Evolutionary conservation across 2,888 invertebrate genomes (phyloP).

Genomic region (Aelia acuminata): DNA sequence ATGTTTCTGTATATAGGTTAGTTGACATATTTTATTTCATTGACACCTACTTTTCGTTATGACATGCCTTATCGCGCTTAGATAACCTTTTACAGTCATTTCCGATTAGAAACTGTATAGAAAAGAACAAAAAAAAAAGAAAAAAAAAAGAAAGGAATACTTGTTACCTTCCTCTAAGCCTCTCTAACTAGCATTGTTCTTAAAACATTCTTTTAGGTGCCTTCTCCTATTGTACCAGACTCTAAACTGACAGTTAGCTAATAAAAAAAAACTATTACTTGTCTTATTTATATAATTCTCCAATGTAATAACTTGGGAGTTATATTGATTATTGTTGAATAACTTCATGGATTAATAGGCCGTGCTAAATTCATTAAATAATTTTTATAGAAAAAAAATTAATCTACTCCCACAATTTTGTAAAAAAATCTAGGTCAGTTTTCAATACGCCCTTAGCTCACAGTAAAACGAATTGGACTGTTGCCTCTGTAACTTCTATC

Average conservation of each 20-base stretch:
- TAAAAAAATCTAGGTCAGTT: too few species aligned
- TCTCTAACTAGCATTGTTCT: background rate
- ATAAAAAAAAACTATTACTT: background rate
- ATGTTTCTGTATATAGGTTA: background rate
- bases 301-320: background rate
- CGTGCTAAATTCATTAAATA: too few species aligned
- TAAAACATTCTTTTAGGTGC: background rate
- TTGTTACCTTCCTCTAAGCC: background rate
- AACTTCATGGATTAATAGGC: too few species aligned
- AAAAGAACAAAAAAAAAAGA: too few species aligned
- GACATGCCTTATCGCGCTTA: background rate
- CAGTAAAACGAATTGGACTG: too few species aligned
- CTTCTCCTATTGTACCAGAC: background rate
- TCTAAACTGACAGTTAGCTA: background rate
- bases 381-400: too few species aligned
- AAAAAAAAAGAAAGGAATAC: too few species aligned
- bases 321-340: background rate
- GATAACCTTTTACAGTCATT: constrained; percentile 19
- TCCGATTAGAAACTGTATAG: constrained; percentile 19
- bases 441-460: too few species aligned
- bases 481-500: too few species aligned
- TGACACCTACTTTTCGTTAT: constrained; percentile 19
- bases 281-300: background rate
- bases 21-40: background rate
- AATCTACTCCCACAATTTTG: too few species aligned